Evolutionary conservation across 1,140 invertebrate species (phyloP).

Genomic region (Drosophila willistoni): DNA sequence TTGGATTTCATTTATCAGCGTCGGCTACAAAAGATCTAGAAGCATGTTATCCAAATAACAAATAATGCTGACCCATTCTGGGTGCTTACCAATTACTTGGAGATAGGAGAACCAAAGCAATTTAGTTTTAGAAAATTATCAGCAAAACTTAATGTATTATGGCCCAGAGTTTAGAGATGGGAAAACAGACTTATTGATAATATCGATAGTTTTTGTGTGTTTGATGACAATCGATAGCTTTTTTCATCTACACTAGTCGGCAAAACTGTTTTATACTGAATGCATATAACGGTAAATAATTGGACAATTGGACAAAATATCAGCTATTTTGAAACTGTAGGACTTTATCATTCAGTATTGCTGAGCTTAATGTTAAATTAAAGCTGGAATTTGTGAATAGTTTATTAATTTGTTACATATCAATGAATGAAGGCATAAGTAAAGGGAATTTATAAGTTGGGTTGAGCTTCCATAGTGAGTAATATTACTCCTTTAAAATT

Average conservation of each 20-base stretch:
- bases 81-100: background rate
- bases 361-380: no score
- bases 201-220: background rate
- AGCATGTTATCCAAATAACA: background rate
- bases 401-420: no score
- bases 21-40: background rate
- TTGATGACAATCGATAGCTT: background rate
- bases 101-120: background rate
- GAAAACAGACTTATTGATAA: background rate
- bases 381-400: no score
- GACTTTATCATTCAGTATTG: no score
- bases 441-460: no score
- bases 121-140: background rate
- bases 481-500: no score
- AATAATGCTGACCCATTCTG: background rate
- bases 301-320: no score
- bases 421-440: no score
- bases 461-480: no score
- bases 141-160: conserved; percentile 10
- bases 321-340: no score
- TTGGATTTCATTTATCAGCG: background rate
- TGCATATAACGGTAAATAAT: no score
- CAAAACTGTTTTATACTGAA: no score
- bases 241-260: background rate
- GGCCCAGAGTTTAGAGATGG: conserved; percentile 1